A percentile compares a stretch with the other conserved stretches of the same genome.
These are phyloP conservation scores for Sericinus montela DNA, from an alignment of 2,888 invertebrate genomes.

Conservation along the genomic window DNA sequence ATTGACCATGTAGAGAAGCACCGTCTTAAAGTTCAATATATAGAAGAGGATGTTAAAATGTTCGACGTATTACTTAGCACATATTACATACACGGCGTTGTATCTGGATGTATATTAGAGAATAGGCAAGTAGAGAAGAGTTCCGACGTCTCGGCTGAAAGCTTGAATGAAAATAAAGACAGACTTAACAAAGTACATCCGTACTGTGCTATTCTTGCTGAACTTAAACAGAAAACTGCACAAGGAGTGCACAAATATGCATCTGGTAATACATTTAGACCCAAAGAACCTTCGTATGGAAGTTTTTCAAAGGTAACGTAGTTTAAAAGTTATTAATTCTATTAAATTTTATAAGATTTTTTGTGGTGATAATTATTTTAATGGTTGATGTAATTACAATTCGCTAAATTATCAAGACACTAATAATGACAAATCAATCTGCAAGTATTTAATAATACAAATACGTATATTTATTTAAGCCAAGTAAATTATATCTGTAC, in stretches of 20 bases:
- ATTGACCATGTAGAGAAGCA: constrained; percentile 93
- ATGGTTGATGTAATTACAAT: too few species aligned
- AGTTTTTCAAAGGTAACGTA: constrained; percentile 73
- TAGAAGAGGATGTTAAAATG: constrained; percentile 83
- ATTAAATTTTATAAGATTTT: too few species aligned
- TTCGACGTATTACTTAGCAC: constrained; percentile 76
- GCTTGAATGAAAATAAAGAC: constrained; percentile 34
- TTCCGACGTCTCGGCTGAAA: constrained; percentile 38
- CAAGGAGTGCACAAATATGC: constrained; percentile 62
- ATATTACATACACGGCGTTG: constrained; percentile 75
- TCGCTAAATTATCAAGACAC: too few species aligned
- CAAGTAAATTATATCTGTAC: too few species aligned
- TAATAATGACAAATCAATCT: too few species aligned
- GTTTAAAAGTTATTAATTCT: neutral
- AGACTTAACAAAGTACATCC: constrained; percentile 64
- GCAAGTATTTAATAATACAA: too few species aligned
- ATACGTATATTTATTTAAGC: too few species aligned
- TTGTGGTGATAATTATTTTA: too few species aligned
- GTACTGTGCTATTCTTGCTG: constrained; percentile 58
- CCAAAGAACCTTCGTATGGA: constrained; percentile 68
- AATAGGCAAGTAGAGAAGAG: constrained; percentile 46
- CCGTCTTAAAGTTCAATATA: constrained; percentile 84
- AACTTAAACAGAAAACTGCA: constrained; percentile 51
- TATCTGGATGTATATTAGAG: constrained; percentile 48
- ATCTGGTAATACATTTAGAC: constrained; percentile 77